Base-by-base conservation (phyloP, 1,140 invertebrate species). In the Ridgeia piscesae region DNA sequence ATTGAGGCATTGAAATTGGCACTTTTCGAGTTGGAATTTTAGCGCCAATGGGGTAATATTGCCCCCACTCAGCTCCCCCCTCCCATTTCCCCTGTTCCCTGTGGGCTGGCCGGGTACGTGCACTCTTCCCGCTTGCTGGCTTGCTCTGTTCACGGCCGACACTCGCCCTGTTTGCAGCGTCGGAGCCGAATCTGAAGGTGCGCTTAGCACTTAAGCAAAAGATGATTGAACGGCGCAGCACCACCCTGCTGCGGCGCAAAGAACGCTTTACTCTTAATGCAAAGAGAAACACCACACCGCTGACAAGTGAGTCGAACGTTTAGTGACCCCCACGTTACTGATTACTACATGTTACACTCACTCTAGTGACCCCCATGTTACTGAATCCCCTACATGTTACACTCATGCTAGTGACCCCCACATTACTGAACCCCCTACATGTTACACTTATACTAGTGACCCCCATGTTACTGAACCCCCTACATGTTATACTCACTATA, bases 141-240 rank as follows among this genome's bases (percentile, higher is more conserved):
- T 31, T 27, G 17, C 27, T 0, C 58, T 77, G 58, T 21, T 77
- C 27, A 31, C 58, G 58, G 58, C 58, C 27, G 0, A 77, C 58
- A 77, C 58, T 77, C 17, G 17, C 17, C 58, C 58, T 77, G 58
- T 77, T 95, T 96, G 96, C 97, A 99, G 99, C 98, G 95, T 99
- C 98, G 96, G 98, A 99, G 97, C 98, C 98, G 94, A 99, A 99
- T 97, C 97, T 99, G 96, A 99, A 99, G 97, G 98, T 99, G 96
- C 98, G 98, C 93, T 96, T 96, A 42, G 96, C 95, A 95, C 97
- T 99, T 95, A 99, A 99, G 97, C 98, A 99, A 96, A 98, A 98
- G 96, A 98, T 99, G 94, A 98, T 98, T 96, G 98, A 99, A 96
- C 97, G 98, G 94, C 96, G 97, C 94, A 97, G 97, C 95, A 98